These are phyloP conservation scores for Alloscopus bannaensis DNA, from an alignment of 2,888 invertebrate genomes.

Conservation along the genomic window DNA sequence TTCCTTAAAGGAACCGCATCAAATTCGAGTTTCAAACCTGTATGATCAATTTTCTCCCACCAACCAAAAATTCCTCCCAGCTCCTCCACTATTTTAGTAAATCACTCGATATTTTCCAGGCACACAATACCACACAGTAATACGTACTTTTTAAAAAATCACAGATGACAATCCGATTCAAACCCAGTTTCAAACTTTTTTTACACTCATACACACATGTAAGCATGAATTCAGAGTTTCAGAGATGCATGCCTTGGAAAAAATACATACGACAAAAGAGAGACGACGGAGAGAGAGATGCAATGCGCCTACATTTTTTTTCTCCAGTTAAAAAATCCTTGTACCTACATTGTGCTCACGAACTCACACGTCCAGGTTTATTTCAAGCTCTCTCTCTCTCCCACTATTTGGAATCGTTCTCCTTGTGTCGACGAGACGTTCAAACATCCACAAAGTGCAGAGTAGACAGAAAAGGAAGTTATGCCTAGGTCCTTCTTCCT, in stretches of 20 bases:
- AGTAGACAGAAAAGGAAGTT: slow-evolving; percentile 41
- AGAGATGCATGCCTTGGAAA: no score
- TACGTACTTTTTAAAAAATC: neutral
- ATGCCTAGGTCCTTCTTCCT: slow-evolving; percentile 35
- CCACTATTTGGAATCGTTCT: slow-evolving; percentile 32
- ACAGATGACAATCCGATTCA: neutral
- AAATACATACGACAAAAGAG: neutral
- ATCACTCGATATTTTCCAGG: neutral
- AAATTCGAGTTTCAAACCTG: neutral
- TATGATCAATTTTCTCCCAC: neutral
- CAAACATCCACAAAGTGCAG: slow-evolving; percentile 16
- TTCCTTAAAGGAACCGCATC: neutral
- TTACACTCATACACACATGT: neutral
- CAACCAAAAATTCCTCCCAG: neutral
- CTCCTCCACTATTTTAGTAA: neutral
- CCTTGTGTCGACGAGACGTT: neutral
- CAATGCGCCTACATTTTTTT: slow-evolving; percentile 28
- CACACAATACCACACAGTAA: no score
- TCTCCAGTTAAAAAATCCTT: slow-evolving; percentile 34
- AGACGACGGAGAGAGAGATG: slow-evolving; percentile 2
- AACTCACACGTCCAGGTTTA: slow-evolving; percentile 21
- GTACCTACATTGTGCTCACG: no score
- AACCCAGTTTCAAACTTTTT: neutral
- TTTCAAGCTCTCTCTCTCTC: no score
- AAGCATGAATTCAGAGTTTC: neutral